phyloP scores from a whole-genome alignment of 2,888 invertebrate species.

The Acholoe squamosa region DNA sequence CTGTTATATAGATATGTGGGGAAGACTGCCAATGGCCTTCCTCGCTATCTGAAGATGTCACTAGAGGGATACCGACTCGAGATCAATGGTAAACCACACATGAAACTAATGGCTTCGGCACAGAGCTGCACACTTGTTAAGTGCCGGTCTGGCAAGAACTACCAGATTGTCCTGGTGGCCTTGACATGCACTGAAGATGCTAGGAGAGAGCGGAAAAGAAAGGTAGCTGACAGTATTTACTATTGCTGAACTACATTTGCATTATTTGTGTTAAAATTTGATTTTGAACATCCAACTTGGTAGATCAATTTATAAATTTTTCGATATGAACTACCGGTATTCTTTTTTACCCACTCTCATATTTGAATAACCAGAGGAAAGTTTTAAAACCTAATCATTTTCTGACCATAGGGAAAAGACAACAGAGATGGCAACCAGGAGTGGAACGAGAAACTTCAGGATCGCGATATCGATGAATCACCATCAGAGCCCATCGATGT shows the following conservation, averaged over 20 bases:
- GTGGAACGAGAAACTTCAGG: slow-evolving; percentile 73
- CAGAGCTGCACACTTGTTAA: slow-evolving; percentile 83
- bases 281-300: too few species aligned
- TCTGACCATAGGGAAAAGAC: slow-evolving; percentile 28
- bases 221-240: too few species aligned
- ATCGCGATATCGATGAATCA: slow-evolving; percentile 80
- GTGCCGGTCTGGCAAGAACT: slow-evolving; percentile 82
- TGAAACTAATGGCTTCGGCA: slow-evolving; percentile 79
- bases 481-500: slow-evolving; percentile 79
- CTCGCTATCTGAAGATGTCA: slow-evolving; percentile 79
- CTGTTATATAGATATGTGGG: slow-evolving; percentile 79
- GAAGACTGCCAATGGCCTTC: slow-evolving; percentile 77
- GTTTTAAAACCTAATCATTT: not conserved
- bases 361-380: too few species aligned
- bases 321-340: too few species aligned
- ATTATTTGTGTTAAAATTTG: too few species aligned
- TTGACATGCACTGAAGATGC: slow-evolving; percentile 81
- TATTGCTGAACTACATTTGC: too few species aligned
- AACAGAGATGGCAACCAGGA: not conserved
- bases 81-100: slow-evolving; percentile 81
- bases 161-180: slow-evolving; percentile 81
- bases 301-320: too few species aligned
- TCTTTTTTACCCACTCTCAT: too few species aligned
- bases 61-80: slow-evolving; percentile 80
- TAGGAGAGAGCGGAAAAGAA: slow-evolving; percentile 76